Conservation (phyloP, 2,113 vertebrate species). For the Vimba vimba region DNA sequence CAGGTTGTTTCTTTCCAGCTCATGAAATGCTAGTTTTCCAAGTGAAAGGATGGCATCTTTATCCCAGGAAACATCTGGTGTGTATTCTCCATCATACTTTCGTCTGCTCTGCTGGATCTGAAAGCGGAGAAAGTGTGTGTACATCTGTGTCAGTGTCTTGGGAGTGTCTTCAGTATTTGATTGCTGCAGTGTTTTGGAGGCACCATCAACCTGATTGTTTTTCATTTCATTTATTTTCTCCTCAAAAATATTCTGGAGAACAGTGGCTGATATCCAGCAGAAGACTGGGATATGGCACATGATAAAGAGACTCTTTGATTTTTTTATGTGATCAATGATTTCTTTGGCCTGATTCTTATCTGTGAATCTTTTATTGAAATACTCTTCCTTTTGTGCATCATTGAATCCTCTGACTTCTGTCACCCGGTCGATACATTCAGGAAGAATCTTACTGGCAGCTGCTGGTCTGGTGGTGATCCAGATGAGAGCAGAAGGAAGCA, state of each 20-base stretch:
- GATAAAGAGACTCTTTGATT: not conserved
- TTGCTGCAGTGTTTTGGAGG: not conserved
- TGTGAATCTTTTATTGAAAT: not conserved
- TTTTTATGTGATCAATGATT: not conserved
- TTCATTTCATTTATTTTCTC: not conserved
- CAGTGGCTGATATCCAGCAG: not conserved
- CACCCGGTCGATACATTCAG: not conserved
- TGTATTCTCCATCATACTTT: too few relatives aligned
- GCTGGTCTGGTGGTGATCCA: conserved; percentile 8
- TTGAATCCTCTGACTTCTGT: not conserved
- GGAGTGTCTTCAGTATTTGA: not conserved
- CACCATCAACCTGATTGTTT: not conserved
- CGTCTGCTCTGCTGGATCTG: too few relatives aligned
- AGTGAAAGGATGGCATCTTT: too few relatives aligned
- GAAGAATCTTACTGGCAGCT: conserved; percentile 5
- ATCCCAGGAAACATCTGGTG: too few relatives aligned
- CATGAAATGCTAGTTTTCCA: too few relatives aligned
- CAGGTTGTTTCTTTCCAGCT: too few relatives aligned
- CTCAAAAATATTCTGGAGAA: not conserved
- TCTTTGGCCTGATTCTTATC: not conserved
- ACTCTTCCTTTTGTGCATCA: not conserved
- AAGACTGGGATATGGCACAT: not conserved
- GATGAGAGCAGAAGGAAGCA: not conserved
- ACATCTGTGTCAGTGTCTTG: not conserved
- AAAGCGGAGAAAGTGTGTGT: not conserved